Conservation (phyloP, 2,888 invertebrate species). For the Campaea margaritaria region DNA sequence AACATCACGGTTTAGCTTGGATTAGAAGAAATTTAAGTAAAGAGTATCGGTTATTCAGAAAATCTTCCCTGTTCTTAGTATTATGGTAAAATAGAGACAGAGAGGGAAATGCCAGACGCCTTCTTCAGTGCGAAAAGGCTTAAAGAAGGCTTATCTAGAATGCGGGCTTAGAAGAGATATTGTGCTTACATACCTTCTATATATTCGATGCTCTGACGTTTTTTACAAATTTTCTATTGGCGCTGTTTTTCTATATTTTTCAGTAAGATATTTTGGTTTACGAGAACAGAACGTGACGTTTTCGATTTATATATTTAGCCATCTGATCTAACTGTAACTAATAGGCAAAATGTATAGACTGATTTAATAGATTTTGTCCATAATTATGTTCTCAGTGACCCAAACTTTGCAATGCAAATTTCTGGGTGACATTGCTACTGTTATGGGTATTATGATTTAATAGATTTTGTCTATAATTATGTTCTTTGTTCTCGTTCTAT, state of each 20-base stretch:
- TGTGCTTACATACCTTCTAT: neutral
- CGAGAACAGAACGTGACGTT: neutral
- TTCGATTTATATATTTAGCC: neutral
- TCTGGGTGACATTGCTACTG: too few relatives aligned
- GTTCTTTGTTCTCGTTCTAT: too few relatives aligned
- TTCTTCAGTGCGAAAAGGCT: slow-evolving; percentile 26
- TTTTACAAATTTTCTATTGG: neutral
- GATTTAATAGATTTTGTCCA: too few relatives aligned
- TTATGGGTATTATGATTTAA: too few relatives aligned
- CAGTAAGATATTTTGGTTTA: neutral
- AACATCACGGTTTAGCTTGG: too few relatives aligned
- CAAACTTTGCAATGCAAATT: too few relatives aligned
- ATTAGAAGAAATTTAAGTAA: too few relatives aligned
- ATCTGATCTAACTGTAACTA: too few relatives aligned
- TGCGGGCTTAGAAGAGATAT: slow-evolving; percentile 20
- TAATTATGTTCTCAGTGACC: too few relatives aligned
- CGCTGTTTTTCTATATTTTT: neutral
- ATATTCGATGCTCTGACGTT: neutral
- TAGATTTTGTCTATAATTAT: too few relatives aligned
- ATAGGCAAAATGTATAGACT: too few relatives aligned
- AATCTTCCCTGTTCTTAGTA: neutral
- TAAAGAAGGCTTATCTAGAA: slow-evolving; percentile 27
- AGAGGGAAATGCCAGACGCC: slow-evolving; percentile 9
- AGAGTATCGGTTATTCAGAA: too few relatives aligned
- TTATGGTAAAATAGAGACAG: neutral